phyloP scores from a whole-genome alignment of 1,140 invertebrate species.

The Laupala kohalensis region DNA sequence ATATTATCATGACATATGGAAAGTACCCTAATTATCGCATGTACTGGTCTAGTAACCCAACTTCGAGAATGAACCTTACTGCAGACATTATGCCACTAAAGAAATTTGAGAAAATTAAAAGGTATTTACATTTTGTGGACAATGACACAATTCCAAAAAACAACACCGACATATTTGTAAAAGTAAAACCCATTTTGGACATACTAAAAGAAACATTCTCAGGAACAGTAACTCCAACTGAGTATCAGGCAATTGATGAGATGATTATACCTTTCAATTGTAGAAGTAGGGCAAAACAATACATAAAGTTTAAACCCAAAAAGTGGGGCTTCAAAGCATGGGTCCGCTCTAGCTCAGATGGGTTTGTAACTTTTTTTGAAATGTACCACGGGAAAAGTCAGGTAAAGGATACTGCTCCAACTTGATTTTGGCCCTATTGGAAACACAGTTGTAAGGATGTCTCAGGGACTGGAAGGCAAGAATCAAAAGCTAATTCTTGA shows the following conservation, averaged over 20 bases:
- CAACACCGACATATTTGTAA: too few relatives aligned
- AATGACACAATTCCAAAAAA: too few relatives aligned
- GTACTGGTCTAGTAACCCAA: too few relatives aligned
- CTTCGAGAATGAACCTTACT: too few relatives aligned
- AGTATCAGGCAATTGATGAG: constrained; percentile 23
- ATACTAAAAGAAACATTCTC: too few relatives aligned
- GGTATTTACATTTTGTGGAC: too few relatives aligned
- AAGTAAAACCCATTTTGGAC: too few relatives aligned
- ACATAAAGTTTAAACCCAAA: constrained; percentile 24
- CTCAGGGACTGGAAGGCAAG: constrained; percentile 14
- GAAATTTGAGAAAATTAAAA: too few relatives aligned
- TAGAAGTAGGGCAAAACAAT: constrained; percentile 19
- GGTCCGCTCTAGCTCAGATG: constrained; percentile 19
- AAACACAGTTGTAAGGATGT: constrained; percentile 23
- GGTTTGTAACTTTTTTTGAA: constrained; percentile 23
- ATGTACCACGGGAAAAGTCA: constrained; percentile 21
- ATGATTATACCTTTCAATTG: constrained; percentile 24
- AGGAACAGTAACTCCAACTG: too few relatives aligned
- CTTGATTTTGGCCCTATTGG: constrained; percentile 22
- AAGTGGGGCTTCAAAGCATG: constrained; percentile 26
- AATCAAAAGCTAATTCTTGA: constrained; percentile 28
- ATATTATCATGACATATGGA: too few relatives aligned
- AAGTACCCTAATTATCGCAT: too few relatives aligned
- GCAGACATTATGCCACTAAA: too few relatives aligned
- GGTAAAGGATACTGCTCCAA: not conserved